These are phyloP conservation scores for Erythrolamprus reginae DNA, from an alignment of 2,113 vertebrate genomes.

Conservation along the genomic window DNA sequence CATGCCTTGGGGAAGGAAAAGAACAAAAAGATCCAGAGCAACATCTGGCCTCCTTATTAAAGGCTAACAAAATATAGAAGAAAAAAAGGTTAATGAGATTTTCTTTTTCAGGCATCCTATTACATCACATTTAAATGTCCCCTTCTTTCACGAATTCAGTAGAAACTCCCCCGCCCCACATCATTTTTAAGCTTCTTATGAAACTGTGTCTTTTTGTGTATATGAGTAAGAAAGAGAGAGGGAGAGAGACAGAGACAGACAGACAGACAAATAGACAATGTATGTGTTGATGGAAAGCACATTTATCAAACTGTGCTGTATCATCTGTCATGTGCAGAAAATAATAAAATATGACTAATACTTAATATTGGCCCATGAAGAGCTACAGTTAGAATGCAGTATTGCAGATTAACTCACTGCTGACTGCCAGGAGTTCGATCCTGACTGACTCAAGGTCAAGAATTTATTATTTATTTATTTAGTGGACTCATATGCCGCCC, in stretches of 20 bases:
- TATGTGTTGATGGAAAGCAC: no score
- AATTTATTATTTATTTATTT: no score
- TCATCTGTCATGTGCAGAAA: neutral
- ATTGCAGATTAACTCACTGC: neutral
- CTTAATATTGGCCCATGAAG: neutral
- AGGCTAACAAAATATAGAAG: conserved; percentile 21
- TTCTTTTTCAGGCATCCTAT: neutral
- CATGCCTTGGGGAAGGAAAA: conserved; percentile 29
- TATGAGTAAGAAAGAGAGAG: neutral
- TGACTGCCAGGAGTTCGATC: neutral
- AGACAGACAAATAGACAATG: no score
- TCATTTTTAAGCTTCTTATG: conserved; percentile 7
- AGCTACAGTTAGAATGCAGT: neutral
- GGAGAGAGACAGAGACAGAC: neutral
- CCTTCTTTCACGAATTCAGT: neutral
- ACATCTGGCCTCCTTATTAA: conserved; percentile 49
- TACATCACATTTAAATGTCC: conserved; percentile 16
- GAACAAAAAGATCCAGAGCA: conserved; percentile 39
- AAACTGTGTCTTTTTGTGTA: neutral
- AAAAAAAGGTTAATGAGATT: conserved; percentile 26
- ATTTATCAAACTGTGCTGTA: neutral
- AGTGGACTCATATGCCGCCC: no score
- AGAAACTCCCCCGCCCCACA: neutral
- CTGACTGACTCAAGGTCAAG: no score
- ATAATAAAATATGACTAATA: neutral